Base-by-base conservation (phyloP, 2,113 vertebrate species). In the Vulpes ferrilata region DNA sequence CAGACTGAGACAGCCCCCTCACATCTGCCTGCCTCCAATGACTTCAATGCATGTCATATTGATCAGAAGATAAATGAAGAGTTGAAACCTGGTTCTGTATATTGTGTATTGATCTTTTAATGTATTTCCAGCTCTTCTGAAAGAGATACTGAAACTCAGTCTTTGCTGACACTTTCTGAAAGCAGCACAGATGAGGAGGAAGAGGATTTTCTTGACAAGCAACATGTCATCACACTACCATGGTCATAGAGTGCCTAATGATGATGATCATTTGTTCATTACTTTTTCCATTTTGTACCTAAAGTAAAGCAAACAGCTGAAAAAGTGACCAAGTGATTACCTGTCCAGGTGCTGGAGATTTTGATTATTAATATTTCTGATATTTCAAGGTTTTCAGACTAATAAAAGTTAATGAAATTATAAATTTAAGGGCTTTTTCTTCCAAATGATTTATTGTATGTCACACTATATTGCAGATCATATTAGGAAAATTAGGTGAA, bases 41-140 rank as follows among this genome's bases (percentile, higher is more conserved):
- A 93, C 64, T 93, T 88, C 84, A 69, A 22, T 0, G 1, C 27
- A 57, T 85, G 55, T 78, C 67, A 20, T 95, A 94, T 91, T 95
- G 92, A 97, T 94, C 32, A 90, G 81, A 95, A 96, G 90, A 96
- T 57, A 96, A 91, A 86, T 83, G 94, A 88, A 94, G n/a, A 93
- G 90, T 35, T 90, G 71, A 96, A 95, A 86, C 20, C 23, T 86
- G 17, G 32, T 83, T 90, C 43, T 94, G 38, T 94, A 67, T 96
- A 90, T 84, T 95, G 92, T 94, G 9, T 97, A 96, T 96, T 98
- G 97, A 98, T 96, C 43, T 88, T 67, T 90, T 76, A 17, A 96
- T 97, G 81, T 79, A 95, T 96, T 98, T 97, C 27, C 51, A 98
- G 97, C 85, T 95, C 84, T 95, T 96, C 90, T 82, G 76, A 93